Evolutionary conservation across 2,113 vertebrate genomes (phyloP).

Genomic region (Ornithorhynchus anatinus): DNA sequence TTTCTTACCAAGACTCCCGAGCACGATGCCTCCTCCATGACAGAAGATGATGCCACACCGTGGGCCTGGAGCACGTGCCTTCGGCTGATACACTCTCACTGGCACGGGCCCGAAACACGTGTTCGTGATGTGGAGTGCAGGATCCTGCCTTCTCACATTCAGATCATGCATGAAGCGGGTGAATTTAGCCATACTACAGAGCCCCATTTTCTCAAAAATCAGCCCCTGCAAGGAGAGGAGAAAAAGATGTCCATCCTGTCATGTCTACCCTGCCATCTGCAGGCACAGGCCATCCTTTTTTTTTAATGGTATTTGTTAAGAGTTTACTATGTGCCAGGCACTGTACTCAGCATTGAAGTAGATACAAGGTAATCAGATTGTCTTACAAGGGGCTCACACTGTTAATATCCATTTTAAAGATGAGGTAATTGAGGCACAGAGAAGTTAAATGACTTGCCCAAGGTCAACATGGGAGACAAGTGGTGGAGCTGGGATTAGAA

Average conservation of each 20-base stretch:
- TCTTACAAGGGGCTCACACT: too few relatives aligned
- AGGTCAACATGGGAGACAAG: too few relatives aligned
- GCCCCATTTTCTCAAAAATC: constrained; percentile 75
- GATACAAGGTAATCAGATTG: too few relatives aligned
- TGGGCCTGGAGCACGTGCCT: constrained; percentile 21
- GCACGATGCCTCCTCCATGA: constrained; percentile 79
- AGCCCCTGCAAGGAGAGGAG: constrained; percentile 68
- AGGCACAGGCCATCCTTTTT: background rate
- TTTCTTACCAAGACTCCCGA: constrained; percentile 81
- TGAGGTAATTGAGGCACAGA: too few relatives aligned
- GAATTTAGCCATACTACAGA: constrained; percentile 75
- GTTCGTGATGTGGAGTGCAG: constrained; percentile 72
- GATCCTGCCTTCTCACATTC: constrained; percentile 20
- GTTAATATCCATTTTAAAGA: too few relatives aligned
- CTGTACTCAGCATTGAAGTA: too few relatives aligned
- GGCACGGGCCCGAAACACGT: constrained; percentile 70
- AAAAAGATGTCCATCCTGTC: too few relatives aligned
- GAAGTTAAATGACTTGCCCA: too few relatives aligned
- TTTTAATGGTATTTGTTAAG: too few relatives aligned
- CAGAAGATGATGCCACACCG: constrained; percentile 80
- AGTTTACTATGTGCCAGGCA: too few relatives aligned
- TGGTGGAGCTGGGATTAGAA: too few relatives aligned
- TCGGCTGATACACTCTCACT: constrained; percentile 81
- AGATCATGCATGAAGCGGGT: constrained; percentile 59
- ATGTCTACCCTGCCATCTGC: too few relatives aligned